Evolutionary conservation across 2,113 vertebrate genomes (phyloP).

Genomic region (Clarias gariepinus): DNA sequence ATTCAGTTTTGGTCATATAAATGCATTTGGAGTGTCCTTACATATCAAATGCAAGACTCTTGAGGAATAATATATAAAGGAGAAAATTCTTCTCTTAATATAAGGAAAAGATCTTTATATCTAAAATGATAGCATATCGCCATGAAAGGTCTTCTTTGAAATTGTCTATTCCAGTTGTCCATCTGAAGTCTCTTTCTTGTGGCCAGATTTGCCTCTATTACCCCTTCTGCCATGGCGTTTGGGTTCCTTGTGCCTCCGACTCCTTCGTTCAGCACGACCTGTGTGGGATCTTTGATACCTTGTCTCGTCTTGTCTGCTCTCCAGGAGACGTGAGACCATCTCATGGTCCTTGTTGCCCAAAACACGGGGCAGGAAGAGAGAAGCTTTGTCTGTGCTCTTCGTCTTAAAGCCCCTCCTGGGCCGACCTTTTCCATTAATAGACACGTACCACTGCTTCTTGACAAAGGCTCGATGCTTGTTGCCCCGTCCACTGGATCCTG

Average conservation of each 20-base stretch:
- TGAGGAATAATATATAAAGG: conserved; percentile 15
- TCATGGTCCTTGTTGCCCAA: conserved; percentile 92
- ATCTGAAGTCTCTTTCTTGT: conserved; percentile 14
- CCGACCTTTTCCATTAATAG: conserved; percentile 94
- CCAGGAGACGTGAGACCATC: conserved; percentile 73
- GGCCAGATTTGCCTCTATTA: conserved; percentile 37
- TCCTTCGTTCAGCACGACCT: conserved; percentile 43
- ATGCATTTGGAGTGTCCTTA: conserved; percentile 42
- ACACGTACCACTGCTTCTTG: conserved; percentile 93
- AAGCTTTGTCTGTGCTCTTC: conserved; percentile 92
- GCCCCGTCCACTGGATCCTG: conserved; percentile 45
- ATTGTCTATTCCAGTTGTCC: conserved; percentile 5
- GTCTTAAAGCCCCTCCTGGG: conserved; percentile 92
- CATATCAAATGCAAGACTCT: conserved; percentile 26
- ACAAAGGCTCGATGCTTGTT: conserved; percentile 69
- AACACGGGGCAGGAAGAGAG: conserved; percentile 93
- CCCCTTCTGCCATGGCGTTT: conserved; percentile 38
- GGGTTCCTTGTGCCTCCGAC: conserved; percentile 43
- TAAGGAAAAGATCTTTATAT: conserved; percentile 26
- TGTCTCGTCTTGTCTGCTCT: conserved; percentile 40
- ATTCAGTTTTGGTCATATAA: conserved; percentile 49
- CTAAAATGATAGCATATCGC: conserved; percentile 24
- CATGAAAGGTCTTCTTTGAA: conserved; percentile 16
- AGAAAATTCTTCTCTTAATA: conserved; percentile 18
- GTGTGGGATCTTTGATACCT: conserved; percentile 55